A percentile compares a stretch with the other conserved stretches of the same genome.
Evolutionary conservation across 2,113 vertebrate genomes (phyloP).

Genomic region (Chloebia gouldiae): DNA sequence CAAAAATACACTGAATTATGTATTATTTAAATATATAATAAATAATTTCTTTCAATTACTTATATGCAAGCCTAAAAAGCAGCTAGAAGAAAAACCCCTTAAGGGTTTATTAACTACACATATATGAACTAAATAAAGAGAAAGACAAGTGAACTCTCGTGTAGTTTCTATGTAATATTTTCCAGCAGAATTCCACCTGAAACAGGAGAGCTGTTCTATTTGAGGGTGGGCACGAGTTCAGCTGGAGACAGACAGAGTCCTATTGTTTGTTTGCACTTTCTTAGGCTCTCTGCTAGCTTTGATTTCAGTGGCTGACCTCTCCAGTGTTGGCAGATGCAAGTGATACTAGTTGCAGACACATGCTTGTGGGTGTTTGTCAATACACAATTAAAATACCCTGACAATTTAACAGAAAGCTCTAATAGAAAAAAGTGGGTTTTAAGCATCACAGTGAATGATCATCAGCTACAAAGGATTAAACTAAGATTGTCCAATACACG

Average conservation of each 20-base stretch:
- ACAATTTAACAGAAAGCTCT: background rate
- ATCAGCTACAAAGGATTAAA: background rate
- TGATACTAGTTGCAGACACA: background rate
- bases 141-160: background rate
- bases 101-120: background rate
- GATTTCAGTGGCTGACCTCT: background rate
- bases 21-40: background rate
- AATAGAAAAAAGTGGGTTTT: background rate
- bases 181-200: background rate
- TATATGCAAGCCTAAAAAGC: background rate
- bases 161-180: background rate
- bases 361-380: background rate
- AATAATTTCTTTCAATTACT: background rate
- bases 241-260: background rate
- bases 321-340: background rate
- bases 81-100: background rate
- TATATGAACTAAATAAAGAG: background rate
- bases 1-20: background rate
- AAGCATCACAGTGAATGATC: background rate
- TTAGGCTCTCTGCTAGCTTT: background rate
- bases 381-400: background rate
- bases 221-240: fast-evolving
- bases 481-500: background rate
- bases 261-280: background rate
- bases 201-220: background rate